Conservation (phyloP, 2,797 vertebrate species). For the Arctocebus calabarensis region DNA sequence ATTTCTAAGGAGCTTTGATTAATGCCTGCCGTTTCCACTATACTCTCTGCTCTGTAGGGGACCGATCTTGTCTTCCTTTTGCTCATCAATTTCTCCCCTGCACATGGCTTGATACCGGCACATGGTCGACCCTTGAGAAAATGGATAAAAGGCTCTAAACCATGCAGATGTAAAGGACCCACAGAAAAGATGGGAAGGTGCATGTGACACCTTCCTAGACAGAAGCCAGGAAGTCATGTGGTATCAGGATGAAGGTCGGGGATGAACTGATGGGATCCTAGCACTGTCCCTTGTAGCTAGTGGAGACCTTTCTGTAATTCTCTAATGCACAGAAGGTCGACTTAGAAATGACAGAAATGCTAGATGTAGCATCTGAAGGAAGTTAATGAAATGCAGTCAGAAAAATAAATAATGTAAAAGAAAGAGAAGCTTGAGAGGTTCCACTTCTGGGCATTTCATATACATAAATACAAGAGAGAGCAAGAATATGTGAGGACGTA, state of each 20-base stretch:
- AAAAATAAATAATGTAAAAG: neutral
- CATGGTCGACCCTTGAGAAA: neutral
- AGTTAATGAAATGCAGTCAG: neutral
- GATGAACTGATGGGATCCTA: neutral
- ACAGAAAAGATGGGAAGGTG: too few relatives aligned
- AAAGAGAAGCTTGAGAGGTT: neutral
- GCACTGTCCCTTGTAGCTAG: neutral
- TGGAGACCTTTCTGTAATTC: neutral
- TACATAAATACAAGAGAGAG: neutral
- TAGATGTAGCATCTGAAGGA: neutral
- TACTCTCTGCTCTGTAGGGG: neutral
- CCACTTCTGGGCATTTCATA: neutral
- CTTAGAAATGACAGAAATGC: neutral
- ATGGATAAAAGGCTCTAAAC: neutral
- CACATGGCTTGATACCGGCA: neutral
- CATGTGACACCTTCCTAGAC: fast-evolving
- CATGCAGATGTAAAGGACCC: neutral
- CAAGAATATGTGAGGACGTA: neutral
- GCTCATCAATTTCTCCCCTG: neutral
- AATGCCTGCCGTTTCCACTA: neutral
- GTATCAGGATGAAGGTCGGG: neutral
- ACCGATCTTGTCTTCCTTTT: neutral
- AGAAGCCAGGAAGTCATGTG: neutral
- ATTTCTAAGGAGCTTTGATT: neutral
- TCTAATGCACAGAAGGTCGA: neutral